phyloP scores from a whole-genome alignment of 2,888 invertebrate genomes.

The Homarus gammarus region DNA sequence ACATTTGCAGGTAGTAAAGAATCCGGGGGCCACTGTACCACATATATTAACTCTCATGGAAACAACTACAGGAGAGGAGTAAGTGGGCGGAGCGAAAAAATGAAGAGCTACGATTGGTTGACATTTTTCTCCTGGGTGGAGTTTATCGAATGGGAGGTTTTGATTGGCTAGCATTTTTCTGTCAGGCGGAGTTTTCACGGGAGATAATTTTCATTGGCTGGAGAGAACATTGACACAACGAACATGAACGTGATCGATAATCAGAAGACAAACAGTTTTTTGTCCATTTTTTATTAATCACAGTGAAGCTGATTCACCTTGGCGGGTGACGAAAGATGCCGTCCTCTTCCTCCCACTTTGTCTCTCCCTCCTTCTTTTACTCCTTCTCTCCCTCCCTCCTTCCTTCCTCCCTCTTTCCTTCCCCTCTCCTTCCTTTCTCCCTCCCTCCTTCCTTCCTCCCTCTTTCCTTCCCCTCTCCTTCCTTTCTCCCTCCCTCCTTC shows the following conservation, averaged over 20 bases:
- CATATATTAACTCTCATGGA: constrained; percentile 49
- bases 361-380: too few relatives aligned
- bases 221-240: constrained; percentile 14
- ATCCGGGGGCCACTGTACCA: constrained; percentile 19
- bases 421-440: too few relatives aligned
- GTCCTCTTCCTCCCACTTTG: too few relatives aligned
- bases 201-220: constrained; percentile 43
- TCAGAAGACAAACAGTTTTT: constrained; percentile 18
- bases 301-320: too few relatives aligned
- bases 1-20: constrained; percentile 24
- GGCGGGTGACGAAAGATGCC: too few relatives aligned
- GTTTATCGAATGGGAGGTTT: constrained; percentile 31
- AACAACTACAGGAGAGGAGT: constrained; percentile 29
- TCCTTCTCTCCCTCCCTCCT: too few relatives aligned
- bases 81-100: constrained; percentile 46
- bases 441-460: too few relatives aligned
- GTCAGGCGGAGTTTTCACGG: constrained; percentile 35
- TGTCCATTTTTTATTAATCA: neutral
- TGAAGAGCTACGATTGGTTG: constrained; percentile 33
- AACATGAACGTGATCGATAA: constrained; percentile 49
- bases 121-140: constrained; percentile 54
- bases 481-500: too few relatives aligned
- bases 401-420: too few relatives aligned
- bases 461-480: too few relatives aligned
- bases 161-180: constrained; percentile 39